Evolutionary conservation across 2,888 invertebrate species (phyloP), one percentile per base, ranked within the genome.

Genomic region (Limnephilus rhombicus): DNA sequence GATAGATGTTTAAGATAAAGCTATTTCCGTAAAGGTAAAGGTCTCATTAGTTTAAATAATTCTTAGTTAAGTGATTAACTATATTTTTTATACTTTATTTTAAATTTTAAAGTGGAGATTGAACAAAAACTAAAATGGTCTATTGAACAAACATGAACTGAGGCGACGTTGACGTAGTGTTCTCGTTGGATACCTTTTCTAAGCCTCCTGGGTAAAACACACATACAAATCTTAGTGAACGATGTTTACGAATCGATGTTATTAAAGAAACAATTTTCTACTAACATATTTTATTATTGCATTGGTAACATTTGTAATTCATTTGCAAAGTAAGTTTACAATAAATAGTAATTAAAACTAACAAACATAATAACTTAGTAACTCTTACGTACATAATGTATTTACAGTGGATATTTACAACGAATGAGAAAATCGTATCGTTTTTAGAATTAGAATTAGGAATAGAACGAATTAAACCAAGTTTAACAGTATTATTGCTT

Each of bases 81-180:
- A 31, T 31, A 31, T 31, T 31, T 31, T 31, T 31, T 31, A 31
- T 31, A 31, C 31, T 31, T 31, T 31, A 31, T 31, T 31, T 31
- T 31, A 1, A 31, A 31, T 31, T 31, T 31, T 31, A 31, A 31
- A 31, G 31, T 31, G 31, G 31, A 31, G 31, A 31, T 31, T 31
- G 31, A 31, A 31, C 31, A 31, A 31, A 31, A 31, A 31, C 31
- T 31, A 31, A 31, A 31, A 31, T 31, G 31, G 31, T 31, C 31
- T 2, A 31, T 31, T 31, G 31, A 31, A 31, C 31, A 31, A 31
- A 31, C 31, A 31, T 31, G 31, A 31, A 31, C 31, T 31, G 31
- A 31, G 31, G 31, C 31, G 31, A 31, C 31, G 31, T 31, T 2
- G 31, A 31, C 31, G 31, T 31, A 31, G 97, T 94, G 97, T 41